These are phyloP conservation scores for Perodicticus potto DNA, from an alignment of 2,797 vertebrate species.

Conservation along the genomic window DNA sequence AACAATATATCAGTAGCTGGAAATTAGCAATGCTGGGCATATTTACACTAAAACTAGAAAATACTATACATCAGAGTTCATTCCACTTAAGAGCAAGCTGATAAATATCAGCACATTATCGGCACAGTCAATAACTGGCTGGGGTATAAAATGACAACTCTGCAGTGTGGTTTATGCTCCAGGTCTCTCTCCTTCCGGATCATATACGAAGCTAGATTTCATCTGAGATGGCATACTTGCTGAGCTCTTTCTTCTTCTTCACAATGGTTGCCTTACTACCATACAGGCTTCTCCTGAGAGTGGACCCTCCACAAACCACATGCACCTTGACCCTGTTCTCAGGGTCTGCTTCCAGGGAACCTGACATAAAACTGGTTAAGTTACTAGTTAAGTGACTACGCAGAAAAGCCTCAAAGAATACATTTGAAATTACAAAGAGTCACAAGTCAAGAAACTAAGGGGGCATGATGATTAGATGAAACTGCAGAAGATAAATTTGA, in stretches of 20 bases:
- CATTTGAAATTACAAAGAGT: not conserved
- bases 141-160: not conserved
- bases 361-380: not conserved
- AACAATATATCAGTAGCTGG: not conserved
- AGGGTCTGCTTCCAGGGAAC: conserved; percentile 6
- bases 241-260: not conserved
- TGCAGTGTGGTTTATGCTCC: not conserved
- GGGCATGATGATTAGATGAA: not conserved
- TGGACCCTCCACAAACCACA: not conserved
- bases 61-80: not conserved
- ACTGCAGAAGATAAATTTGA: conserved; percentile 28
- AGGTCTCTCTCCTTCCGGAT: not conserved
- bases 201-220: not conserved
- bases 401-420: conserved; percentile 36
- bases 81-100: not conserved
- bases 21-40: not conserved
- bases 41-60: not conserved
- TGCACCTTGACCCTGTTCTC: not conserved
- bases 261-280: not conserved
- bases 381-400: not conserved
- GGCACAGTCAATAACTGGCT: not conserved
- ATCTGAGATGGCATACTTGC: not conserved
- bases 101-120: not conserved
- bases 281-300: not conserved
- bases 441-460: not conserved